Conservation (phyloP, 1,140 invertebrate genomes). For the Luehdorfia chinensis region DNA sequence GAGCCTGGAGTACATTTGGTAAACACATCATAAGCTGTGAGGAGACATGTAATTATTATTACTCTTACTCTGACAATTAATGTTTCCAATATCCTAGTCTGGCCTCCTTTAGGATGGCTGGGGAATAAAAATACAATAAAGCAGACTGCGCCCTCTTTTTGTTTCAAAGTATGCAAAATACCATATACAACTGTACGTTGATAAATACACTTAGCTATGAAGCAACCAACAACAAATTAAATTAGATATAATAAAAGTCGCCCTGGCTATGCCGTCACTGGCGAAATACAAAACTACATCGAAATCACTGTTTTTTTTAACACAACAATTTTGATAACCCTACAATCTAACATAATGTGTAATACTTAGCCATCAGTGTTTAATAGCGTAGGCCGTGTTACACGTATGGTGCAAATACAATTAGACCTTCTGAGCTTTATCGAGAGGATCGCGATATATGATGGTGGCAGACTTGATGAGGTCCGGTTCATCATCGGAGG, state of each 20-base stretch:
- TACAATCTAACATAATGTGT: neutral
- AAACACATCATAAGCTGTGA: too few species aligned
- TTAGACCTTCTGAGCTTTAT: conserved; percentile 31
- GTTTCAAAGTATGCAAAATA: too few species aligned
- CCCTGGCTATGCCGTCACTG: conserved; percentile 2
- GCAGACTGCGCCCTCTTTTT: too few species aligned
- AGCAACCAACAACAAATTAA: conserved; percentile 7
- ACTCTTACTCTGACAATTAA: too few species aligned
- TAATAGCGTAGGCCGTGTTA: neutral
- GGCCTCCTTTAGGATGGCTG: too few species aligned
- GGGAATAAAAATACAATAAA: too few species aligned
- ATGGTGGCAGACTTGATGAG: conserved; percentile 60
- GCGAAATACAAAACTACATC: conserved; percentile 2
- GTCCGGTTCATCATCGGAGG: conserved; percentile 51
- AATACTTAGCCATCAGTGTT: neutral
- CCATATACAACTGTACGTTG: neutral
- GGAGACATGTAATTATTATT: too few species aligned
- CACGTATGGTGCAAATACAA: too few species aligned
- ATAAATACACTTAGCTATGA: neutral
- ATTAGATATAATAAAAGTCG: neutral
- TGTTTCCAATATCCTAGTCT: too few species aligned
- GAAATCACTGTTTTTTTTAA: too few species aligned
- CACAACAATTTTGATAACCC: too few species aligned
- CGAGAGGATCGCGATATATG: conserved; percentile 54
- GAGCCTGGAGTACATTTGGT: too few species aligned